These are phyloP conservation scores for Sebastes aleutianus DNA, from an alignment of 2,797 vertebrate species.

Conservation along the genomic window DNA sequence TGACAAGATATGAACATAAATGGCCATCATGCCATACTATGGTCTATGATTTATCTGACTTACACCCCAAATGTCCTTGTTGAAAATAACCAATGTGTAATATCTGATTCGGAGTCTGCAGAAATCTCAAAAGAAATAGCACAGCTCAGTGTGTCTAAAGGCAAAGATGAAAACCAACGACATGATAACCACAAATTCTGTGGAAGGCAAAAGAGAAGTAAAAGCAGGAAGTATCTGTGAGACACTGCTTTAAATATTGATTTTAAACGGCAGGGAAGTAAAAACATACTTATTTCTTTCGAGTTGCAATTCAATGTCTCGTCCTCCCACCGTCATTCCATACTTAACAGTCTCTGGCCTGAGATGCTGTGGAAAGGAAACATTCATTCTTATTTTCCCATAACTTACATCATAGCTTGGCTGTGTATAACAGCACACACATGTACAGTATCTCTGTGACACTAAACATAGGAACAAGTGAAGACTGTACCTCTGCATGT, in stretches of 20 bases:
- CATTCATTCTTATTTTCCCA: not conserved
- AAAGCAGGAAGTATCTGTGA: not conserved
- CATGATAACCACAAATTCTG: not conserved
- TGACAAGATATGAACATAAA: not conserved
- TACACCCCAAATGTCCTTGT: not conserved
- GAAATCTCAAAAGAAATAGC: not conserved
- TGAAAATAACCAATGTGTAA: not conserved
- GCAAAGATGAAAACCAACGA: not conserved
- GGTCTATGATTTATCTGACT: not conserved
- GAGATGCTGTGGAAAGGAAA: slow-evolving; percentile 26
- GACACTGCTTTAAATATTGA: too few species aligned
- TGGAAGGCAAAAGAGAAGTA: not conserved
- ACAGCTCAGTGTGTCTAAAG: not conserved
- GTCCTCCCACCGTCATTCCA: slow-evolving; percentile 73
- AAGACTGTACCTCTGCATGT: slow-evolving; percentile 65
- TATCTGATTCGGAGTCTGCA: not conserved
- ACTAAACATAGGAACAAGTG: not conserved
- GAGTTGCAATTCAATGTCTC: slow-evolving; percentile 77
- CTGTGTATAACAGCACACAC: too few species aligned
- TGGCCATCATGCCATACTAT: not conserved
- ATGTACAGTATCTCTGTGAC: not conserved
- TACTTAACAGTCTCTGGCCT: slow-evolving; percentile 74
- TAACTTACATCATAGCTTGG: fast-evolving
- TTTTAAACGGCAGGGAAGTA: not conserved
- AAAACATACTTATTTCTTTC: slow-evolving; percentile 75